Base-by-base conservation (phyloP, 2,113 vertebrate genomes). In the Psilopsiagon aymara region DNA sequence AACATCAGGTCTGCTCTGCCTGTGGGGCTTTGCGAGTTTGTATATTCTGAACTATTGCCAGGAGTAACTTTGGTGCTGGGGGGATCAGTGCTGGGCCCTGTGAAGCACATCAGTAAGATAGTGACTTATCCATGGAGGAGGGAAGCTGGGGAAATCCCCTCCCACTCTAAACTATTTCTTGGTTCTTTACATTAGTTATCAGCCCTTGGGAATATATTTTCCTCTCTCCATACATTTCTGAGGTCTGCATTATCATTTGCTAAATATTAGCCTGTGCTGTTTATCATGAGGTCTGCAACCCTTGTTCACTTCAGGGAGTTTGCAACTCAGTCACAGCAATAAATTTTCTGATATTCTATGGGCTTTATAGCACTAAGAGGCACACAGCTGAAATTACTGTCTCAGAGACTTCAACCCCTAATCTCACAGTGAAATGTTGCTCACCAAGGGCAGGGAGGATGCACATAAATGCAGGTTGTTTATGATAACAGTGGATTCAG, bases 251-350 rank as follows among this genome's bases (percentile, higher is more conserved):
- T 96, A 95, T 96, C 92, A 76, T 94, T 96, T 93, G 73, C 60
- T 96, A 91, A 93, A 94, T 94, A 86, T 76, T 84, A 96, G 88
- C 10, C 5, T 13, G 24, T 78, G 92, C 95, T 82, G 71, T 96
- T 96, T 97, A 94, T 96, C 96, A 84, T 71, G 62, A 94, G 77
- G 80, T 94, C 86, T 2, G 7, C 44, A 95, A 89, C 86, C 90
- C 44, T 84, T 17, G 2, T 49, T 63, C 57, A 63, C 96, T 84
- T 81, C 44, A 73, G 95, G 73, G 94, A 97, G 69, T 86, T 88
- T 71, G 62, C 3, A 9, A 82, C 90, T 66, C 88, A 90, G 92
- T 88, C 77, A 62, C 51, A 71, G 76, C 62, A 86, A 91, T 96
- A 92, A 93, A 94, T 96, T 89, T 96, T 79, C 94, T 59, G 25